phyloP scores from a whole-genome alignment of 1,140 invertebrate genomes.

The Monomorium pharaonis region DNA sequence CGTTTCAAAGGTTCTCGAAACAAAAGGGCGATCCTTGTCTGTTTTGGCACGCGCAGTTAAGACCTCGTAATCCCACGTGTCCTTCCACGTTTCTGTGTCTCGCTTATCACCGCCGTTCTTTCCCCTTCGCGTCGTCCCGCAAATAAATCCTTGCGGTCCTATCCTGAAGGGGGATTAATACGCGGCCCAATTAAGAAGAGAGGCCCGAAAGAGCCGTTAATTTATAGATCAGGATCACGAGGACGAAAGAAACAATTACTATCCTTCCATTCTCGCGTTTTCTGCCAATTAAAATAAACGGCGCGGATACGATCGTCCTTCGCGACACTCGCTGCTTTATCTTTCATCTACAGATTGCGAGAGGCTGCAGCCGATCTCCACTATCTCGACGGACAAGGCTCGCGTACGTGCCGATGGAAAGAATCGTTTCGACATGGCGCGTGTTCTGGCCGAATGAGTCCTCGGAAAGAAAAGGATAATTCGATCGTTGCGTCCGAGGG shows the following conservation, averaged over 20 bases:
- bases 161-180: slow-evolving; percentile 68
- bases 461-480: slow-evolving; percentile 32
- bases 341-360: background rate
- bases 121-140: slow-evolving; percentile 15
- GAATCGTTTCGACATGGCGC: slow-evolving; percentile 8
- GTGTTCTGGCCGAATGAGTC: slow-evolving; percentile 16
- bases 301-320: background rate
- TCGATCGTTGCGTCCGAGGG: slow-evolving; percentile 30
- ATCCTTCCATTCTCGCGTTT: background rate
- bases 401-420: slow-evolving; percentile 26
- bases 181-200: slow-evolving; percentile 73
- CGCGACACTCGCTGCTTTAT: background rate
- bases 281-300: slow-evolving; percentile 1
- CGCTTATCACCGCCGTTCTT: slow-evolving; percentile 62
- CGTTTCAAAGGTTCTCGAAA: background rate
- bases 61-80: slow-evolving; percentile 72
- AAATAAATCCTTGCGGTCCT: slow-evolving; percentile 68
- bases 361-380: background rate
- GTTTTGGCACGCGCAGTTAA: slow-evolving; percentile 68
- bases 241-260: slow-evolving; percentile 53
- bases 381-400: background rate
- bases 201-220: slow-evolving; percentile 47
- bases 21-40: slow-evolving; percentile 48
- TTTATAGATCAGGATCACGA: slow-evolving; percentile 55
- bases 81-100: slow-evolving; percentile 57